Percentiles rank a stretch among this genome's conserved stretches.
Conservation (phyloP, 2,113 vertebrate species). For the Notothenia coriiceps region DNA sequence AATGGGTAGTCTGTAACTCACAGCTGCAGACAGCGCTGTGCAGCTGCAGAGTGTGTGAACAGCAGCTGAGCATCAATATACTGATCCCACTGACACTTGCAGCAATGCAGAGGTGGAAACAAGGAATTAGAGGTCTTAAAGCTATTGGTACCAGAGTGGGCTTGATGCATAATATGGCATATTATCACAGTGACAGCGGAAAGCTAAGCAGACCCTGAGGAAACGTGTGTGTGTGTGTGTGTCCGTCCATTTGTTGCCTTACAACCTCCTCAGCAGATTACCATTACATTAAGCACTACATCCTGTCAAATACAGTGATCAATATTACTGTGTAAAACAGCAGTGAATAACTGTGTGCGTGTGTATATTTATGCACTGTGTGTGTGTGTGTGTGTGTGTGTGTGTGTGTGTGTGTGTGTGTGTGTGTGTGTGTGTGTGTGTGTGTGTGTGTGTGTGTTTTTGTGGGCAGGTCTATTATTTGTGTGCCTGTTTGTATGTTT, state of each 20-base stretch:
- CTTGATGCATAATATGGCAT: slow-evolving; percentile 71
- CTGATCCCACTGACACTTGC: background rate
- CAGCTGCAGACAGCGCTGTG: background rate
- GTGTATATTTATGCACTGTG: slow-evolving; percentile 14
- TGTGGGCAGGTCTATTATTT: slow-evolving; percentile 25
- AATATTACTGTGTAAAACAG: slow-evolving; percentile 46
- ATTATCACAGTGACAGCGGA: slow-evolving; percentile 63
- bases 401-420: slow-evolving; percentile 1
- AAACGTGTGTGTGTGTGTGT: slow-evolving; percentile 30
- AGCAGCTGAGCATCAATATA: background rate
- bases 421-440: slow-evolving; percentile 8
- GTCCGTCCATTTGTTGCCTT: slow-evolving; percentile 47
- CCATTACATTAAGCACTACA: slow-evolving; percentile 62
- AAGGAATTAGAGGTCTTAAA: background rate
- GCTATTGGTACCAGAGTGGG: slow-evolving; percentile 27
- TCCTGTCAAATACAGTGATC: slow-evolving; percentile 52
- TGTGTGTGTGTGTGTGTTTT: background rate
- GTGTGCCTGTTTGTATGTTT: slow-evolving; percentile 19
- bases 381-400: slow-evolving; percentile 5
- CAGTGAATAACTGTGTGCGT: slow-evolving; percentile 3
- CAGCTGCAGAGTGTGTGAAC: too few species aligned
- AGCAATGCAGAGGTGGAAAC: background rate
- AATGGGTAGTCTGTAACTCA: background rate
- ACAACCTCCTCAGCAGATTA: slow-evolving; percentile 60
- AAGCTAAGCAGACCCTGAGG: slow-evolving; percentile 70